Evolutionary conservation across 2,113 vertebrate species (phyloP), one percentile per base, ranked within the genome.

Genomic region (Ramphastos sulfuratus): DNA sequence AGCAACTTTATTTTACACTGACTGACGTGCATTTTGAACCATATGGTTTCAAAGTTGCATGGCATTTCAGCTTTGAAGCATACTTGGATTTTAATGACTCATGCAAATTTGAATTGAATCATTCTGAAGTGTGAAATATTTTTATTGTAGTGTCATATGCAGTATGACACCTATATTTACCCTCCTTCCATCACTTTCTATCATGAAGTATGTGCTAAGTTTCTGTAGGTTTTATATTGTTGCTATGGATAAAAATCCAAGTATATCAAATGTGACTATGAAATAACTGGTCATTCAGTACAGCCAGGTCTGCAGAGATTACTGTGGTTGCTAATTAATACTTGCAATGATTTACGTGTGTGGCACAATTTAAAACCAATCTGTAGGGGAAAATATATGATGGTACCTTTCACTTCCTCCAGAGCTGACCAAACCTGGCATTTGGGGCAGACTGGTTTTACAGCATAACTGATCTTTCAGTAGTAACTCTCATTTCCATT

Each of bases 31-130:
- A 52, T 89, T 94, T 92, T 91, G 71, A 95, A 82, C 64, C 10
- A 7, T 82, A 28, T n/a, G 30, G 30, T 69, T 94, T 71, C 50
- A 66, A 35, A 81, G 39, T 31, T 90, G 72, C 31, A 39, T 27
- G 75, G 50, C 15, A 54, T 86, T 75, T 95, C 44, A 89, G 39
- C 60, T 55, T 10, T 73, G 48, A 35, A 92, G 15, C 19, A 54
- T 60, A 77, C 76, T 25, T 87, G 82, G 54, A 74, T 95, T 96
- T 94, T 85, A 82, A 82, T 85, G 46, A 77, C 37, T 87, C 63
- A 82, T 19, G 14, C 17, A 21, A 7, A 39, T 89, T 95, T 77
- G 80, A 94, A 42, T 19, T 37, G 28, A 82, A 50, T 69, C 31
- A 50, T 33, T 44, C 46, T 2, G 3, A 90, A 85, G 50, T 63